Conservation (phyloP, 2,113 vertebrate species). For the Motacilla alba region DNA sequence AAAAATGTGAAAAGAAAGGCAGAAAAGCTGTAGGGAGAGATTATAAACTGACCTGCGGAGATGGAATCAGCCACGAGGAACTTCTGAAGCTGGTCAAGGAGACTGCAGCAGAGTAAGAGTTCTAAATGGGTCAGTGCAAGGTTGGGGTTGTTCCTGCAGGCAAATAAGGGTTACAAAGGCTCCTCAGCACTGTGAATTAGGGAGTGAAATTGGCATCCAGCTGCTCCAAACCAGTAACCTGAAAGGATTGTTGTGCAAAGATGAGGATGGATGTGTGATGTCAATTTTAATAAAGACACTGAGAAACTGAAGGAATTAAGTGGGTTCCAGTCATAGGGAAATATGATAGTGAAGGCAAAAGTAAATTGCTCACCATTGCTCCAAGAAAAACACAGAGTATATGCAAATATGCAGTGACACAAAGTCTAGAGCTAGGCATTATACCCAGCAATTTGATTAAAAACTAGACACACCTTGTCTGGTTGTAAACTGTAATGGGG, state of each 20-base stretch:
- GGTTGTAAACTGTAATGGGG: neutral
- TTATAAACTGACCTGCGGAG: neutral
- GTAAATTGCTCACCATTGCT: neutral
- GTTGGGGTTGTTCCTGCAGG: neutral
- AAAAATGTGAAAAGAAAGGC: neutral
- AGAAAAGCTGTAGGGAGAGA: neutral
- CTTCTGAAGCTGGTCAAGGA: neutral
- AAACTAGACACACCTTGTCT: constrained; percentile 1
- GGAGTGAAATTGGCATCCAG: neutral
- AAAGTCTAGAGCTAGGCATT: neutral
- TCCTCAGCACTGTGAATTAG: neutral
- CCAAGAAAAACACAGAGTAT: neutral
- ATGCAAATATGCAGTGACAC: neutral
- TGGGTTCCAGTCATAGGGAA: neutral
- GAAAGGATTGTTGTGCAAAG: neutral
- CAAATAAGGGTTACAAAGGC: neutral
- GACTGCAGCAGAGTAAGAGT: neutral
- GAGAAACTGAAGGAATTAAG: neutral
- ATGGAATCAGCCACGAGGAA: neutral
- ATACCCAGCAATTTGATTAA: neutral
- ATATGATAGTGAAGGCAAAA: neutral
- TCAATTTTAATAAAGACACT: neutral
- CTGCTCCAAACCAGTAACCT: neutral
- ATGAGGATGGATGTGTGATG: neutral
- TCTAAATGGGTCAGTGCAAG: neutral